A percentile compares a stretch with the other conserved stretches of the same genome.
Conservation (phyloP, 2,888 invertebrate genomes). For the Corbicula japonica region DNA sequence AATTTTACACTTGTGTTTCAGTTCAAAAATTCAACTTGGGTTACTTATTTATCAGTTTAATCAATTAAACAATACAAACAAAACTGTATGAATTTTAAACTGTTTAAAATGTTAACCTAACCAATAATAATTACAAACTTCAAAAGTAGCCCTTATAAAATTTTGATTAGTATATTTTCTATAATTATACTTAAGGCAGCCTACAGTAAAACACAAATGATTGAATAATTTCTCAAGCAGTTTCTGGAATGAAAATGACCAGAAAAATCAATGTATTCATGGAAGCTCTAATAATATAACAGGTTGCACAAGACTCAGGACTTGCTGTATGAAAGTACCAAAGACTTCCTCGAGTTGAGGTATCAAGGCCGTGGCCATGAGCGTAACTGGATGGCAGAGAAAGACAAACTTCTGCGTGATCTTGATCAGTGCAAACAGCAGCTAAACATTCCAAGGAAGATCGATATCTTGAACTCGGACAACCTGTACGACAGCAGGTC, state of each 20-base stretch:
- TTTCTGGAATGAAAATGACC: too few species aligned
- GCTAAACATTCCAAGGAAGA: constrained; percentile 63
- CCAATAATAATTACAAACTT: too few species aligned
- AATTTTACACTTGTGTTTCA: too few species aligned
- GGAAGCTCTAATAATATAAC: too few species aligned
- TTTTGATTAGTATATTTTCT: too few species aligned
- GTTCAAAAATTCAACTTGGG: too few species aligned
- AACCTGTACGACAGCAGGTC: constrained; percentile 64
- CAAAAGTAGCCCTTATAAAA: too few species aligned
- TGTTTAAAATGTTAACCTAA: too few species aligned
- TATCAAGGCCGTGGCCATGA: constrained; percentile 85
- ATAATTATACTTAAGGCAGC: not conserved
- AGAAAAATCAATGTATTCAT: too few species aligned
- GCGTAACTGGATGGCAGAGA: constrained; percentile 86
- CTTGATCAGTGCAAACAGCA: constrained; percentile 81
- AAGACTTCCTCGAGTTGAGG: constrained; percentile 85
- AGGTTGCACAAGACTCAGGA: constrained; percentile 87
- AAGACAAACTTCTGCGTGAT: constrained; percentile 84
- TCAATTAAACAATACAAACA: too few species aligned
- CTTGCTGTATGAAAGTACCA: constrained; percentile 86
- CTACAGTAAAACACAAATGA: not conserved
- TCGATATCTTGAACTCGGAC: constrained; percentile 67
- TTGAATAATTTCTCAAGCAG: not conserved
- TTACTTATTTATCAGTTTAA: too few species aligned
- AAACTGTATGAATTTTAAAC: too few species aligned